These are phyloP conservation scores for Ashinkailepas kermadecensis DNA, from an alignment of 2,888 invertebrate species.

Conservation along the genomic window DNA sequence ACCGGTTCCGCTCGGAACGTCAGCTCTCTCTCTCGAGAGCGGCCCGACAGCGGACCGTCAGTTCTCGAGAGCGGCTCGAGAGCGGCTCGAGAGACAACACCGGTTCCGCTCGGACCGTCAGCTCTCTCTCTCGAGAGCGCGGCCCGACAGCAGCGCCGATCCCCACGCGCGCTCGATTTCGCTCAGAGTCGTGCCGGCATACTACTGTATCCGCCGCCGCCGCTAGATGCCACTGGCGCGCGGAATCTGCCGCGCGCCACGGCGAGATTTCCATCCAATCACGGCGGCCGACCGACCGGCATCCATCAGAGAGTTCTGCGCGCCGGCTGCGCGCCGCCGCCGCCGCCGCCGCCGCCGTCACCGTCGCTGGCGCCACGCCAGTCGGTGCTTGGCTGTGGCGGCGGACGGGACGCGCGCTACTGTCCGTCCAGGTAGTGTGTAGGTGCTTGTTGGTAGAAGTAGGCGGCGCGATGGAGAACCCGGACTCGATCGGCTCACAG, in stretches of 20 bases:
- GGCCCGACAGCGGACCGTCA: too few species aligned
- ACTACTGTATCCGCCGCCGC: neutral
- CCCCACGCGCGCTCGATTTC: too few species aligned
- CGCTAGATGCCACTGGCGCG: neutral
- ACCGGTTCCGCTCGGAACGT: too few species aligned
- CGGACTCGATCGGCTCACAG: neutral
- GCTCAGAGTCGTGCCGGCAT: too few species aligned
- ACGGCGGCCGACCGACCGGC: neutral
- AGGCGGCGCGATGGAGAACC: neutral
- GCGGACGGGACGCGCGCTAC: neutral
- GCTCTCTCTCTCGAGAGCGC: too few species aligned
- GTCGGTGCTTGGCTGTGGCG: neutral
- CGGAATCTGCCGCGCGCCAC: neutral
- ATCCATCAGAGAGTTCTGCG: neutral
- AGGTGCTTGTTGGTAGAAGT: slow-evolving; percentile 5
- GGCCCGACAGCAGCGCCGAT: too few species aligned
- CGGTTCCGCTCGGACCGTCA: too few species aligned
- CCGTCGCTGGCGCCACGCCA: neutral
- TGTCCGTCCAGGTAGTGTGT: slow-evolving; percentile 2
- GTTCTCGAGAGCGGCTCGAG: too few species aligned
- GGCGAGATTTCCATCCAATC: slow-evolving; percentile 4
- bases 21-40: too few species aligned
- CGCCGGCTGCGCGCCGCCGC: neutral
- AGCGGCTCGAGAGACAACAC: too few species aligned
- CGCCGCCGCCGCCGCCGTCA: neutral